Percentiles rank a stretch among this genome's conserved stretches.
These are phyloP conservation scores for Gallirallus australis DNA, from an alignment of 2,797 vertebrate species.

Conservation along the genomic window DNA sequence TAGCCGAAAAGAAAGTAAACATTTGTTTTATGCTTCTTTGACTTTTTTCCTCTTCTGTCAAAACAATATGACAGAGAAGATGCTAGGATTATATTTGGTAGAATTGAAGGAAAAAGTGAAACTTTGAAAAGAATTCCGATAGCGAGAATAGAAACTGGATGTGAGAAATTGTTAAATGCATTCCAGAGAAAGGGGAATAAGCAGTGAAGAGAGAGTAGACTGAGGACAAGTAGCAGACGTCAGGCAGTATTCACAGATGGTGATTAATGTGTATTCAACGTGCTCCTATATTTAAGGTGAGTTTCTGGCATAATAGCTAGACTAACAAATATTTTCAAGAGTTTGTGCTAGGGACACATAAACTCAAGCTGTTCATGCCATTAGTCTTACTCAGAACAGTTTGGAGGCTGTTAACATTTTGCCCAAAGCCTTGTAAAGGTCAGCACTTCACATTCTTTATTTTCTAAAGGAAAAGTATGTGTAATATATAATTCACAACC, in stretches of 20 bases:
- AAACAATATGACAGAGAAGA: not conserved
- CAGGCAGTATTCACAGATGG: not conserved
- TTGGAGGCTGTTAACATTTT: not conserved
- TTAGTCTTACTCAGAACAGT: not conserved
- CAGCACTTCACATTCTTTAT: not conserved
- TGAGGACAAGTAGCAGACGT: not conserved
- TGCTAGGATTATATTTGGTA: not conserved
- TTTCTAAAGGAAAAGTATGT: not conserved
- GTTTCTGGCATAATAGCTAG: not conserved
- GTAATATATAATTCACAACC: not conserved
- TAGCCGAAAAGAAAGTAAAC: not conserved
- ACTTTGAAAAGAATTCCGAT: not conserved
- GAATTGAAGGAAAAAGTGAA: not conserved
- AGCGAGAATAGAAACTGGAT: not conserved
- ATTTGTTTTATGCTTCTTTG: not conserved
- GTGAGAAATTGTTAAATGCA: not conserved
- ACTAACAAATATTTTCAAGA: not conserved
- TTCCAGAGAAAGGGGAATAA: not conserved
- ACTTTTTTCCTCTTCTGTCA: not conserved
- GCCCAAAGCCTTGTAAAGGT: not conserved
- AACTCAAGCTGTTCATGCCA: not conserved
- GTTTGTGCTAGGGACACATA: not conserved
- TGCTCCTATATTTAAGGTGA: fast-evolving
- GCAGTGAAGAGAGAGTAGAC: not conserved
- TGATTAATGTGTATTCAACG: not conserved